Evolutionary conservation across 2,888 invertebrate genomes (phyloP).

Genomic region (Phoronis australis): DNA sequence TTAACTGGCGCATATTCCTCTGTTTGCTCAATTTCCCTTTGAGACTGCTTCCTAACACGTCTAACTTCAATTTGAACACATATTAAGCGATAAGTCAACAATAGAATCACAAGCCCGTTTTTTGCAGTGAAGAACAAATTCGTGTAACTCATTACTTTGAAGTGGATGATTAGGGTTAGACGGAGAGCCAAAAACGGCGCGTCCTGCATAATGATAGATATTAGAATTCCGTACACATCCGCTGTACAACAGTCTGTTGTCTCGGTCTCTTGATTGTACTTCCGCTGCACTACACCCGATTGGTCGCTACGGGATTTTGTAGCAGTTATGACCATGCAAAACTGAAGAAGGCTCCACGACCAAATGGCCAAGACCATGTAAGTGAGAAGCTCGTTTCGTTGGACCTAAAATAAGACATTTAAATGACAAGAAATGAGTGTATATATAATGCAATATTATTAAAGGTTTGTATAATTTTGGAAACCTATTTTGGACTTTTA

Average conservation of each 20-base stretch:
- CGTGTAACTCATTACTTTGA: constrained; percentile 87
- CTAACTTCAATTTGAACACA: constrained; percentile 30
- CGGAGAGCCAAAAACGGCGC: constrained; percentile 83
- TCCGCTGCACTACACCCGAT: constrained; percentile 53
- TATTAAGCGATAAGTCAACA: constrained; percentile 75
- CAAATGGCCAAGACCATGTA: constrained; percentile 82
- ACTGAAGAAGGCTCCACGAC: constrained; percentile 89
- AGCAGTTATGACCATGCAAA: constrained; percentile 87
- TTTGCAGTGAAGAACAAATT: constrained; percentile 95
- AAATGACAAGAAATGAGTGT: too few species aligned
- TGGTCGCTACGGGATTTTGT: constrained; percentile 56
- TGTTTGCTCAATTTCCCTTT: too few species aligned
- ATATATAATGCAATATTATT: too few species aligned
- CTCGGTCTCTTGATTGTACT: neutral
- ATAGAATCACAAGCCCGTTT: constrained; percentile 78
- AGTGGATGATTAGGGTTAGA: constrained; percentile 75
- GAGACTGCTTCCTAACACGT: too few species aligned
- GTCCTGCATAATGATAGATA: constrained; percentile 78
- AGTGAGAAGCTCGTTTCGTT: constrained; percentile 69
- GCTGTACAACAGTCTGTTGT: constrained; percentile 68
- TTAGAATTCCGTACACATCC: constrained; percentile 76
- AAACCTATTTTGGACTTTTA: neutral
- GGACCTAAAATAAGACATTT: constrained; percentile 39
- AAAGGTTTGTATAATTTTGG: too few species aligned
- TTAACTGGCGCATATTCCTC: too few species aligned